Percentiles rank a stretch among this genome's conserved stretches.
Evolutionary conservation across 1,140 invertebrate genomes (phyloP).

Genomic region (Drosophila saltans): DNA sequence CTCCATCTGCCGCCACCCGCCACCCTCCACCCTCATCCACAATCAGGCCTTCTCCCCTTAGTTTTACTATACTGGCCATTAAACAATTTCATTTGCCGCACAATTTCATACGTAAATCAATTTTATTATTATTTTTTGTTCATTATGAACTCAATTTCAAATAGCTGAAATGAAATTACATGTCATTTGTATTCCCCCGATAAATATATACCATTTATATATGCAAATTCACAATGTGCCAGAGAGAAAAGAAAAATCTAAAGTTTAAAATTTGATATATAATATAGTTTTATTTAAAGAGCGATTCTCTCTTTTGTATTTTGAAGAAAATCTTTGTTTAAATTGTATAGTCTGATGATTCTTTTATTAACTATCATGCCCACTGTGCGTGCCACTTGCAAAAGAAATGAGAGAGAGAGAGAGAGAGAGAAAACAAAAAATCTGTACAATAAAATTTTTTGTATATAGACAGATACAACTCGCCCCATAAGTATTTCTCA

Average conservation of each 20-base stretch:
- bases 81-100: conserved; percentile 56
- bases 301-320: too few species aligned
- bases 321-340: neutral
- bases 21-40: neutral
- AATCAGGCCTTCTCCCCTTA: neutral
- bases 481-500: conserved; percentile 50
- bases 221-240: conserved; percentile 19
- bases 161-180: conserved; percentile 56
- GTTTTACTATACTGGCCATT: conserved; percentile 15
- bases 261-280: neutral
- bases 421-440: conserved; percentile 25
- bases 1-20: neutral
- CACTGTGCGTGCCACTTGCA: conserved; percentile 57
- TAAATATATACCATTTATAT: conserved; percentile 31
- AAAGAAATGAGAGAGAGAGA: neutral
- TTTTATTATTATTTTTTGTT: conserved; percentile 49
- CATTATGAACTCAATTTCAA: conserved; percentile 36
- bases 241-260: neutral
- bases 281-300: neutral
- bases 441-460: conserved; percentile 66
- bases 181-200: conserved; percentile 64
- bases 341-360: conserved; percentile 5
- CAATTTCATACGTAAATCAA: conserved; percentile 54
- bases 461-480: conserved; percentile 42
- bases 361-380: conserved; percentile 46